A percentile compares a stretch with the other conserved stretches of the same genome.
These are phyloP conservation scores for Drosophila punjabiensis DNA, from an alignment of 1,140 invertebrate genomes.

Conservation along the genomic window DNA sequence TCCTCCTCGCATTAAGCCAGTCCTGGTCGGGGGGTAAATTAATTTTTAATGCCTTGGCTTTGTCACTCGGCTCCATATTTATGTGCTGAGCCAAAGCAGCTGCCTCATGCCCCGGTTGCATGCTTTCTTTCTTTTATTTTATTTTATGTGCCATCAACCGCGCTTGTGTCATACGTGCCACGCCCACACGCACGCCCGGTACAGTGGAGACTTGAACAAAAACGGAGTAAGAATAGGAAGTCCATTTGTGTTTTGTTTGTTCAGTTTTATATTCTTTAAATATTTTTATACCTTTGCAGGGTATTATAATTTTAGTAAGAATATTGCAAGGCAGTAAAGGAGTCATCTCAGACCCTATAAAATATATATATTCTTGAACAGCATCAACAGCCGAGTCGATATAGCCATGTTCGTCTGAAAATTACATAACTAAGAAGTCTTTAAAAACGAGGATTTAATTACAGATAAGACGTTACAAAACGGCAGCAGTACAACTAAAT, in stretches of 20 bases:
- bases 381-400: no score
- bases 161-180: conserved; percentile 74
- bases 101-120: conserved; percentile 48
- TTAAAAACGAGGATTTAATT: no score
- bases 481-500: no score
- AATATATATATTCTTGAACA: no score
- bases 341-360: no score
- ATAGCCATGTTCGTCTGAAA: no score
- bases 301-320: no score
- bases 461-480: no score
- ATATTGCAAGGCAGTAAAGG: no score
- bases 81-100: conserved; percentile 64
- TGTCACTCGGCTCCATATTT: conserved; percentile 69
- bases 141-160: conserved; percentile 64
- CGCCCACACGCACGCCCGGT: conserved; percentile 49
- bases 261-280: neutral
- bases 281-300: no score
- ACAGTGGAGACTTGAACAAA: conserved; percentile 1
- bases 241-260: neutral
- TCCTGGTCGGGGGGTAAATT: conserved; percentile 71
- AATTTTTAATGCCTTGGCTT: conserved; percentile 78
- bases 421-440: no score
- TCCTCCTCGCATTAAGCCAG: conserved; percentile 42
- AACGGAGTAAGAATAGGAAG: neutral
- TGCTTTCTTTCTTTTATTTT: neutral